Conservation (phyloP, 2,797 vertebrate species). For the Acridotheres tristis region DNA sequence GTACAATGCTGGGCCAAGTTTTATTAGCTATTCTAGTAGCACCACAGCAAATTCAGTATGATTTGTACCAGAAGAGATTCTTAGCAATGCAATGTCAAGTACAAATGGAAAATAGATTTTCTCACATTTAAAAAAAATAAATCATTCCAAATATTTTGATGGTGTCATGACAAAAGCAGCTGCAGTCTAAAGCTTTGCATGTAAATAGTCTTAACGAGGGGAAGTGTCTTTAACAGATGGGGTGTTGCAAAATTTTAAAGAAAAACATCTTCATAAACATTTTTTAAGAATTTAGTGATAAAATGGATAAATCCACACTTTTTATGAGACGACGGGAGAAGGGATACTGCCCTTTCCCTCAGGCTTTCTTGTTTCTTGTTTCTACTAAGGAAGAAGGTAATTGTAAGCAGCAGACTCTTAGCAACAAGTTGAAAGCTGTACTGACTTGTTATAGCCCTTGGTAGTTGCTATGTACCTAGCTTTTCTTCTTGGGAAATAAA, state of each 20-base stretch:
- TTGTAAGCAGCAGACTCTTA: background rate
- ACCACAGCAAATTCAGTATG: conserved; percentile 6
- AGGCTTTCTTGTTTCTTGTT: background rate
- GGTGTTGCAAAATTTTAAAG: conserved; percentile 3
- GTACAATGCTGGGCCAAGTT: background rate
- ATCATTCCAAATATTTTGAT: conserved; percentile 40
- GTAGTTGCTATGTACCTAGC: background rate
- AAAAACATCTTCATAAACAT: background rate
- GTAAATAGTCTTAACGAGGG: conserved; percentile 53
- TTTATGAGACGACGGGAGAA: background rate
- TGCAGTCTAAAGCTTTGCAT: conserved; percentile 23
- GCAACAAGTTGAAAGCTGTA: conserved; percentile 1
- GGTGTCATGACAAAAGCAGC: conserved; percentile 57
- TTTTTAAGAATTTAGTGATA: background rate
- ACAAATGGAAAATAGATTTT: conserved; percentile 56
- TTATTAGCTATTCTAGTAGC: background rate
- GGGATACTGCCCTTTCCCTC: background rate
- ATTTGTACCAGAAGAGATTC: conserved; percentile 38
- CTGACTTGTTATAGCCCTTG: background rate
- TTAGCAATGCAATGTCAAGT: conserved; percentile 11
- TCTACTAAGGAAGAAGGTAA: background rate
- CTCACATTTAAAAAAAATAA: background rate
- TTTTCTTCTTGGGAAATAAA: background rate
- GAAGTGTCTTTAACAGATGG: conserved; percentile 41
- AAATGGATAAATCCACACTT: background rate